Percentiles rank a stretch among this genome's conserved stretches.
These are phyloP conservation scores for Phylloscopus whistleri DNA, from an alignment of 2,113 vertebrate genomes.

Conservation along the genomic window DNA sequence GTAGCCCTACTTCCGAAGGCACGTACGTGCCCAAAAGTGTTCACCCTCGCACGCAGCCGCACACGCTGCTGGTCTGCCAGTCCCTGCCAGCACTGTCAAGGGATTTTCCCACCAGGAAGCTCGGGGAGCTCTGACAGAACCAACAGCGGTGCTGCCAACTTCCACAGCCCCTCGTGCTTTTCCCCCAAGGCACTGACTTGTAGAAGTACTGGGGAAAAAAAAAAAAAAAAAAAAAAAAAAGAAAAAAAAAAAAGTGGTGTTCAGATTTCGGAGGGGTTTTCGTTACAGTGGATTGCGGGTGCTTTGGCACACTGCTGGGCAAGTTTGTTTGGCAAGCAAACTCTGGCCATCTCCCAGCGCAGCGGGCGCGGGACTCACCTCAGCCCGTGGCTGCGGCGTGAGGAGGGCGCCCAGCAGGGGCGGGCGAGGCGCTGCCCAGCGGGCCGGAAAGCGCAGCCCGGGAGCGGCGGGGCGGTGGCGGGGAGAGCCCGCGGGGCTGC, in stretches of 20 bases:
- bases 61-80: not conserved
- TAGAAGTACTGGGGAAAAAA: not conserved
- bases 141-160: not conserved
- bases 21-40: fast-evolving
- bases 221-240: not conserved
- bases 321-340: not conserved
- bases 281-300: not conserved
- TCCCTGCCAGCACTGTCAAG: not conserved
- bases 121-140: not conserved
- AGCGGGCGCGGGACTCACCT: not conserved
- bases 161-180: not conserved
- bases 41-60: not conserved
- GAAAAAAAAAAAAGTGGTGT: not conserved
- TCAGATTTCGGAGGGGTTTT: not conserved
- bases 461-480: not conserved
- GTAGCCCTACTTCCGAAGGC: not conserved
- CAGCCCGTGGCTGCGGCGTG: not conserved
- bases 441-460: not conserved
- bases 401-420: not conserved
- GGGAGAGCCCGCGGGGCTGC: not conserved
- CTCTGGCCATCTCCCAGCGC: fast-evolving
- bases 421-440: not conserved
- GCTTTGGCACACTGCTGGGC: not conserved
- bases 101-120: not conserved
- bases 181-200: not conserved